Base-by-base conservation (phyloP, 2,888 invertebrate species). In the Epicampocera succincta region DNA sequence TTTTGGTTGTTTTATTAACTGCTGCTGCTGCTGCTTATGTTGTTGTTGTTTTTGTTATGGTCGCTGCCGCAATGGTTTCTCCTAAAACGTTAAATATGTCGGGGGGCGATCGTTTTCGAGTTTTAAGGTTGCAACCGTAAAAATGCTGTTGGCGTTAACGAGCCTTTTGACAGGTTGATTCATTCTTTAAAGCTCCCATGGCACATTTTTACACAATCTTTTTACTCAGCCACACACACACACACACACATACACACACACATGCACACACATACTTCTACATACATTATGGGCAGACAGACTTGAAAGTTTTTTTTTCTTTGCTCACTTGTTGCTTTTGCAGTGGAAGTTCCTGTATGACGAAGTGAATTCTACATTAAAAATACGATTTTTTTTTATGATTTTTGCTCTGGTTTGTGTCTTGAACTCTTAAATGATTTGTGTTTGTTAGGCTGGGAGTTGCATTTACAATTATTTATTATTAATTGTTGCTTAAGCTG, bases 101-200 rank as follows among this genome's bases (percentile, higher is more conserved):
- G 85, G 83, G 84, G 84, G 85, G 85, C 85, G 85, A 86, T 85
- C 84, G 84, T 83, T 83, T 85, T 85, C 85, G 85, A 85, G 85
- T 85, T 78, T 84, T 85, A 75, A 83, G 85, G 89, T 86, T 87
- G 85, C 87, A 86, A 86, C 86, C 87, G 85, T 84, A 87, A 85
- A 87, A 87, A 88, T 87, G 89, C 89, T 89, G 89, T 89, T 88
- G 89, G 88, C 89, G 88, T 87, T 89, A 89, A 89, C 89, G 89
- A 89, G 89, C 86, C 89, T 89, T 89, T 89, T 89, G 89, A 89
- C 89, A 89, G 89, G 87, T 89, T 89, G 89, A 89, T 89, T 89
- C 89, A 89, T 89, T 88, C 88, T 86, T 87, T 87, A 78, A 75
- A 78, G 82, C 82, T 82, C 88, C 83, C 83, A 80, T 82, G 82